Conservation (phyloP, 2,797 vertebrate genomes). For the Taenioides sp. region DNA sequence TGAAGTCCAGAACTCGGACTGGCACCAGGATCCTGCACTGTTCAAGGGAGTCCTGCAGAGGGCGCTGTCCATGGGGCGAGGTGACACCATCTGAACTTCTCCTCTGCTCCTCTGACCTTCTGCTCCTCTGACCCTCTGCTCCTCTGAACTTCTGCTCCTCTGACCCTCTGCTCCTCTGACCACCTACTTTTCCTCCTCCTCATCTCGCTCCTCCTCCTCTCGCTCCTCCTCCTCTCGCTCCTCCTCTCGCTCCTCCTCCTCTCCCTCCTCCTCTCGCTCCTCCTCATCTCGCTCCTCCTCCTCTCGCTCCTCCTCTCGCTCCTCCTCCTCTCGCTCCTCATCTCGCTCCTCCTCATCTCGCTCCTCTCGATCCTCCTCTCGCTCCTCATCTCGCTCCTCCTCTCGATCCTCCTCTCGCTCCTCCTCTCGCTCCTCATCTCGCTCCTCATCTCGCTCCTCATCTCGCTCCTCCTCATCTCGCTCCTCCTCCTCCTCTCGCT, state of each 20-base stretch:
- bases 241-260: background rate
- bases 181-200: background rate
- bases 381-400: no score
- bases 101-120: background rate
- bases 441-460: background rate
- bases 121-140: background rate
- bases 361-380: no score
- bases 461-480: no score
- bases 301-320: background rate
- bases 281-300: no score
- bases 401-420: background rate
- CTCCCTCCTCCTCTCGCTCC: background rate
- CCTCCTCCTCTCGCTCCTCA: background rate
- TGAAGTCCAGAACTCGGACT: conserved; percentile 82
- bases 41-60: conserved; percentile 85
- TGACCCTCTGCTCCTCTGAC: no score
- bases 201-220: background rate
- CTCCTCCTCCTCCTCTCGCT: no score
- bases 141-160: background rate
- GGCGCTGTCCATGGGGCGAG: conserved; percentile 84
- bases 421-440: background rate
- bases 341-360: background rate
- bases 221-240: conserved; percentile 4
- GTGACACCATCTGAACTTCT: conserved; percentile 54
- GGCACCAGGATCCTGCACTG: conserved; percentile 85